Conservation (phyloP, 2,797 vertebrate species). For the Miichthys miiuy region DNA sequence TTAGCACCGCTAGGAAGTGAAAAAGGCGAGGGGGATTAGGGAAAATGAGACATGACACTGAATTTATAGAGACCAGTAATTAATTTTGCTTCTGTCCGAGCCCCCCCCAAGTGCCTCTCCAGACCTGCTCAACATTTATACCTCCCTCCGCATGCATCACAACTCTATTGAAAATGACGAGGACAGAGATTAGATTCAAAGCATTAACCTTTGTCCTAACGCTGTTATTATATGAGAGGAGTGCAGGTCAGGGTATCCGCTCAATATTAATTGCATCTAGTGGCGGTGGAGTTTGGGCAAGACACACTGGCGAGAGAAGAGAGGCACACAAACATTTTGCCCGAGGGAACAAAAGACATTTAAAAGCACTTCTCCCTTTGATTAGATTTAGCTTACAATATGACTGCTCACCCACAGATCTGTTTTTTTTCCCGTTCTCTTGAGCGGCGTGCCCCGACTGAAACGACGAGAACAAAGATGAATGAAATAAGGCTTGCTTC, state of each 20-base stretch:
- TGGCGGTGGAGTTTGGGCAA: constrained; percentile 69
- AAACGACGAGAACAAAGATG: constrained; percentile 46
- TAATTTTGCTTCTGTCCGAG: constrained; percentile 89
- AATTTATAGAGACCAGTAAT: constrained; percentile 94
- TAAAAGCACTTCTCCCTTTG: constrained; percentile 84
- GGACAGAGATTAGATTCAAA: constrained; percentile 89
- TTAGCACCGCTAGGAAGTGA: constrained; percentile 65
- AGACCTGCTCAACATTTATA: constrained; percentile 45
- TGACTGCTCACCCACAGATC: constrained; percentile 68
- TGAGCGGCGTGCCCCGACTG: constrained; percentile 43
- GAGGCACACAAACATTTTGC: constrained; percentile 73
- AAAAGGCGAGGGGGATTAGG: constrained; percentile 83
- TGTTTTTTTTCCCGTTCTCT: constrained; percentile 63
- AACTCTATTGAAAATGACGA: constrained; percentile 87
- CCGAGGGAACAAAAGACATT: constrained; percentile 83
- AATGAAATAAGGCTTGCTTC: constrained; percentile 62
- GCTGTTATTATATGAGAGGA: constrained; percentile 88
- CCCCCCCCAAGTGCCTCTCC: constrained; percentile 62
- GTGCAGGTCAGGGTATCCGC: constrained; percentile 76
- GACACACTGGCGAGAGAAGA: constrained; percentile 54
- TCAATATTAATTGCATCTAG: constrained; percentile 91
- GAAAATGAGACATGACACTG: constrained; percentile 92
- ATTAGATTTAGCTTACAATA: constrained; percentile 83
- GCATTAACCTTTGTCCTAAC: constrained; percentile 95
- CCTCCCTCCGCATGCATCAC: constrained; percentile 63